Conservation (phyloP, 2,797 vertebrate genomes). For the Ctenopoma multispine region DNA sequence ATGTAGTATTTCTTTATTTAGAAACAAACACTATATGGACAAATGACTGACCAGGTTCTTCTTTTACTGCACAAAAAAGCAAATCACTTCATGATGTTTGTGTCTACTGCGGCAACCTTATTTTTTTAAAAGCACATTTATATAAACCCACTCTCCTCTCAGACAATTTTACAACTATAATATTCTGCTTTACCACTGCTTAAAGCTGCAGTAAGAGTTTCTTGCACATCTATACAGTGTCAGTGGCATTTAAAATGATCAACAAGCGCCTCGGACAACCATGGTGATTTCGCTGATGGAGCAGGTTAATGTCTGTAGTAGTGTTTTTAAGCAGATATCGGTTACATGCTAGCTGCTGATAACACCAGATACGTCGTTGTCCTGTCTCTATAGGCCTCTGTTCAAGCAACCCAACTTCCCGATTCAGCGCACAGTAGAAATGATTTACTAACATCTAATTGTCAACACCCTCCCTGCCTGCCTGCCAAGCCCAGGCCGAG, state of each 20-base stretch:
- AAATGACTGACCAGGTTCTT: background rate
- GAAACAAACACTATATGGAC: too few species aligned
- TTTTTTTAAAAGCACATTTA: background rate
- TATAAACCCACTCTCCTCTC: too few species aligned
- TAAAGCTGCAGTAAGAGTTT: background rate
- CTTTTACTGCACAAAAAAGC: conserved; percentile 7
- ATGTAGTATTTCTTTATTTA: background rate
- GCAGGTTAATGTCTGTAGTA: conserved; percentile 34
- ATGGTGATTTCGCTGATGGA: conserved; percentile 48
- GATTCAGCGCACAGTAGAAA: conserved; percentile 57
- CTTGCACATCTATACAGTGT: background rate
- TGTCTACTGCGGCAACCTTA: background rate
- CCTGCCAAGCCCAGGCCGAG: conserved; percentile 51
- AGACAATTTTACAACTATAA: background rate
- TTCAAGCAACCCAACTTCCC: conserved; percentile 71
- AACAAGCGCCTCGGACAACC: conserved; percentile 33
- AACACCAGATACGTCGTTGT: conserved; percentile 63
- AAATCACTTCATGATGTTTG: background rate
- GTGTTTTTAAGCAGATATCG: conserved; percentile 10
- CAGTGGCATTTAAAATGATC: background rate
- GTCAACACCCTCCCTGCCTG: conserved; percentile 51
- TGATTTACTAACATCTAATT: conserved; percentile 51
- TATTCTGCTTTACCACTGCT: background rate
- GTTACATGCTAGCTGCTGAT: conserved; percentile 43
- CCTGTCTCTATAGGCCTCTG: conserved; percentile 53